Evolutionary conservation across 2,113 vertebrate genomes (phyloP).

Genomic region (Halichoeres trimaculatus): DNA sequence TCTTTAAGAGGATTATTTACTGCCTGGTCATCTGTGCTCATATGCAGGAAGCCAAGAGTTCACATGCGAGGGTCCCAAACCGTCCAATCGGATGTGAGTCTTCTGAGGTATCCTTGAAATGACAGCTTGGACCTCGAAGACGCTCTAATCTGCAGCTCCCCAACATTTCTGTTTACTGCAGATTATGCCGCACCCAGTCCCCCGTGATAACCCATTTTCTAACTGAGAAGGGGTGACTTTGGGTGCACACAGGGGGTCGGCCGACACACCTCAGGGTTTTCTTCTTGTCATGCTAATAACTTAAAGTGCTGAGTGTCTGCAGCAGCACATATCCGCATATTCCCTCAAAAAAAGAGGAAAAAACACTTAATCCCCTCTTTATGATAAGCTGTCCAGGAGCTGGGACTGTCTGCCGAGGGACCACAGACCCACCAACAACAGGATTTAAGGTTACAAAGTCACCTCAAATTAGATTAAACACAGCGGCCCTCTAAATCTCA

Average conservation of each 20-base stretch:
- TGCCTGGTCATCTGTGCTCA: constrained; percentile 54
- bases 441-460: constrained; percentile 69
- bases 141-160: constrained; percentile 54
- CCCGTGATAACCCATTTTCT: constrained; percentile 32
- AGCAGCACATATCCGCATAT: constrained; percentile 65
- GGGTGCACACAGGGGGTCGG: not conserved
- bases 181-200: constrained; percentile 59
- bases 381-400: constrained; percentile 75
- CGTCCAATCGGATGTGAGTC: constrained; percentile 40
- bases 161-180: constrained; percentile 41
- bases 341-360: constrained; percentile 38
- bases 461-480: constrained; percentile 77
- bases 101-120: constrained; percentile 43
- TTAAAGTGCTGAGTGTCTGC: constrained; percentile 73
- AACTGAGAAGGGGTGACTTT: constrained; percentile 12
- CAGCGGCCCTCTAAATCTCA: constrained; percentile 56
- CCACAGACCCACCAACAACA: constrained; percentile 46
- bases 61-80: constrained; percentile 18
- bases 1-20: constrained; percentile 75
- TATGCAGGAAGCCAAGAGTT: constrained; percentile 54
- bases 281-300: constrained; percentile 71
- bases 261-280: constrained; percentile 58
- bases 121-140: constrained; percentile 49
- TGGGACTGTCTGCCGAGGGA: constrained; percentile 73
- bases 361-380: constrained; percentile 76